These are phyloP conservation scores for Oppia nitens DNA, from an alignment of 1,140 invertebrate genomes.

Conservation along the genomic window DNA sequence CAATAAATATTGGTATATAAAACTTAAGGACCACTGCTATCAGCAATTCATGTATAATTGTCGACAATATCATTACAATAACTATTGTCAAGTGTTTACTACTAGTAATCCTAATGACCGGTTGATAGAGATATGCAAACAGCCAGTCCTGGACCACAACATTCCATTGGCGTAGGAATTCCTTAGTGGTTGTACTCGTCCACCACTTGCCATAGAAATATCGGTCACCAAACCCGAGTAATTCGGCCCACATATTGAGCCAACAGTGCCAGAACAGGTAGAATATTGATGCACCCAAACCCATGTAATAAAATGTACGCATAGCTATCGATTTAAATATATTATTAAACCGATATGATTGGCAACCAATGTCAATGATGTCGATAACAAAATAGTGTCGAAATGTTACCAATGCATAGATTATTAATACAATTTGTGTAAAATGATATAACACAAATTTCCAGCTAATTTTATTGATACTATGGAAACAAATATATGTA, in stretches of 20 bases:
- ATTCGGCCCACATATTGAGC: slow-evolving; percentile 72
- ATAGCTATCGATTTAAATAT: slow-evolving; percentile 48
- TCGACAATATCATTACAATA: no score
- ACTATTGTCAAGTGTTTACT: slow-evolving; percentile 18
- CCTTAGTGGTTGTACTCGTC: slow-evolving; percentile 60
- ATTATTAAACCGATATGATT: slow-evolving; percentile 38
- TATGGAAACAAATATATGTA: slow-evolving; percentile 27
- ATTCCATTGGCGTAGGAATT: slow-evolving; percentile 88
- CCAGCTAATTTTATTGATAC: slow-evolving; percentile 55
- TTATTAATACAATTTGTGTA: slow-evolving; percentile 50
- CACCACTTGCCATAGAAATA: slow-evolving; percentile 87
- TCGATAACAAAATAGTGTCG: slow-evolving; percentile 51
- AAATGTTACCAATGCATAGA: slow-evolving; percentile 61
- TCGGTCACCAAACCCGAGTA: slow-evolving; percentile 66
- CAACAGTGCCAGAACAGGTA: slow-evolving; percentile 71
- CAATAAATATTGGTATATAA: no score
- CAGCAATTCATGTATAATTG: no score
- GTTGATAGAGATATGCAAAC: slow-evolving; percentile 70
- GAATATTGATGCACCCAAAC: slow-evolving; percentile 56
- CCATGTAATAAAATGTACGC: slow-evolving; percentile 50
- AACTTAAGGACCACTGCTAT: no score
- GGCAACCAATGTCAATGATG: slow-evolving; percentile 48
- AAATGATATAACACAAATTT: slow-evolving; percentile 47
- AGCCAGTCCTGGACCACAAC: slow-evolving; percentile 86
- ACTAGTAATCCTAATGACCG: not conserved